Evolutionary conservation across 2,888 invertebrate genomes (phyloP), one percentile per base, ranked within the genome.

Genomic region (Operophtera brumata): DNA sequence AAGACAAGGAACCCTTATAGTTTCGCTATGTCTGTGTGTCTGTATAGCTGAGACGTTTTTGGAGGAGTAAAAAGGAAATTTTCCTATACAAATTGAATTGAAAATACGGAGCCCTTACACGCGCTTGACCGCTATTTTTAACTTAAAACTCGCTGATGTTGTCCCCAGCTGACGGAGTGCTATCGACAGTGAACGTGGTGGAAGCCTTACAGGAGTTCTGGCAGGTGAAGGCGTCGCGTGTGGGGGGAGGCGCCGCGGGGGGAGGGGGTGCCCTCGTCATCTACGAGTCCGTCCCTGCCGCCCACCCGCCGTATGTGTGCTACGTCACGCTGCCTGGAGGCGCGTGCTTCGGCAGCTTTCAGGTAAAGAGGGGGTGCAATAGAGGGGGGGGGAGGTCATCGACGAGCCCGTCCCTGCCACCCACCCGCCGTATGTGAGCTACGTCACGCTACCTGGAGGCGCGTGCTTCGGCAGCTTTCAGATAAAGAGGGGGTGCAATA

Each of bases 391-490:
- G 4, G n/a, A n/a, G n/a, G 97, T 98, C 69, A 97, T 97, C 78
- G 98, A 98, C 84, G 98, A 98, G 91, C 97, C 97, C 2, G 96
- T 97, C 65, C 97, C 97, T 28, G 94, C 97, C 32, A 94, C 95
- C 63, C 94, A 95, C 75, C 96, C 97, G 64, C 97, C 98, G 35
- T 98, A 97, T 82, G 96, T 97, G 48, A 98, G 98, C 87, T 98
- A 96, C 78, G 97, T 98, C 68, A 97, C 97, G 50, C 92, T 98
- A 66, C 98, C 98, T 0, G 97, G 98, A 13, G 98, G 98, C 62
- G 97, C 97, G 52, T 98, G 97, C 84, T 98, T 98, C 84, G 98
- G 97, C 50, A 97, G 97, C 82, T 98, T 97, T 91, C 96, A 96
- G 93, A 96, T 96, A 86, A 71, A 4, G 11, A 40, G 6, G 25